These are phyloP conservation scores for Listronotus bonariensis DNA, from an alignment of 1,140 invertebrate genomes.

Conservation along the genomic window DNA sequence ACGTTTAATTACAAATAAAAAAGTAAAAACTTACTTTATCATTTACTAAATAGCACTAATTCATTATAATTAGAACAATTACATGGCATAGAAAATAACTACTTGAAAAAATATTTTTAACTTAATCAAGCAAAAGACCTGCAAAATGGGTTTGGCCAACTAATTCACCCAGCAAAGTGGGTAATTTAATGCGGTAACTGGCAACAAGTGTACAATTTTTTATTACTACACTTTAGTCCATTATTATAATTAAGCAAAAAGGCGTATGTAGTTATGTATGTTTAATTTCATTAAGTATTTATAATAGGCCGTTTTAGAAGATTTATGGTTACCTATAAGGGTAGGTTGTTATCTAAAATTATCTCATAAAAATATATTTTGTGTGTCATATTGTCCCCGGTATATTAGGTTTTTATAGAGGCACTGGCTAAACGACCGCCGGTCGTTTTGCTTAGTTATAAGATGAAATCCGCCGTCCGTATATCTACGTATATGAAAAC, in stretches of 20 bases:
- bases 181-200: constrained; percentile 33
- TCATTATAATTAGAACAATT: no score
- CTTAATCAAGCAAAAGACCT: constrained; percentile 27
- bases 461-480: no score
- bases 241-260: constrained; percentile 31
- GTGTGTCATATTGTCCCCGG: no score
- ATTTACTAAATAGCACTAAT: no score
- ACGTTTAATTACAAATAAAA: no score
- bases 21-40: no score
- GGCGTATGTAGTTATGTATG: constrained; percentile 24
- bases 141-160: constrained; percentile 31
- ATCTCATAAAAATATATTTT: no score
- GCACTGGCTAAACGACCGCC: no score
- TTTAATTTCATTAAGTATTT: constrained; percentile 32
- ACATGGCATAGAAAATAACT: no score
- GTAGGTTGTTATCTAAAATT: background rate
- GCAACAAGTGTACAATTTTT: constrained; percentile 37
- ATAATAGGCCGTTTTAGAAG: constrained; percentile 26
- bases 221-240: constrained; percentile 35
- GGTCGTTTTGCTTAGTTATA: no score
- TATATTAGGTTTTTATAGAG: no score
- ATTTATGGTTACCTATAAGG: constrained; percentile 19
- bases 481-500: no score
- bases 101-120: constrained; percentile 4
- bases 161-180: constrained; percentile 23